These are phyloP conservation scores for Enteromius fasciolatus DNA, from an alignment of 2,797 vertebrate species.

Conservation along the genomic window DNA sequence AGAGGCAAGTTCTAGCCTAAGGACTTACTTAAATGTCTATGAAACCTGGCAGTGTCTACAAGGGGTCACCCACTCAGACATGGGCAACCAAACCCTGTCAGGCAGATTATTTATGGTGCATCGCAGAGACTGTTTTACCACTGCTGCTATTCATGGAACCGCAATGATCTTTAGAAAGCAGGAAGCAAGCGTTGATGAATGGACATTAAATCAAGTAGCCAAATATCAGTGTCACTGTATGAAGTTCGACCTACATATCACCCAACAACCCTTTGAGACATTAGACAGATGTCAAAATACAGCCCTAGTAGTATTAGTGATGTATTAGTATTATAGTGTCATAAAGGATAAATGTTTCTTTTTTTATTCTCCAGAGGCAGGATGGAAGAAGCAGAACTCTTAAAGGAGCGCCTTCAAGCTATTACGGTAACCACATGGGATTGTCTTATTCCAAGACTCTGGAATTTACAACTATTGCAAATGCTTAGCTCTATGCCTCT, in stretches of 20 bases:
- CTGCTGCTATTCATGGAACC: slow-evolving; percentile 43
- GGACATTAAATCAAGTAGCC: neutral
- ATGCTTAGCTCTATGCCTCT: neutral
- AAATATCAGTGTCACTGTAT: slow-evolving; percentile 34
- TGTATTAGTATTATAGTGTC: slow-evolving; percentile 6
- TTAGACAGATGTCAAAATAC: neutral
- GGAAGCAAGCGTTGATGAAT: slow-evolving; percentile 31
- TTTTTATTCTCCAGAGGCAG: slow-evolving; percentile 62
- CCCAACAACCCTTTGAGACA: neutral
- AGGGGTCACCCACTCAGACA: slow-evolving; percentile 30
- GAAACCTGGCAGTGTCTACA: slow-evolving; percentile 9
- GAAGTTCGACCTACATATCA: slow-evolving; percentile 17
- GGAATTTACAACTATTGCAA: neutral
- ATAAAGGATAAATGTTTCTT: slow-evolving; percentile 5
- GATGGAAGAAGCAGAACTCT: slow-evolving; percentile 92
- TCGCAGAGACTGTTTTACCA: slow-evolving; percentile 27
- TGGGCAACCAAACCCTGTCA: slow-evolving; percentile 42
- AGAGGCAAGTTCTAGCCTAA: slow-evolving; percentile 29
- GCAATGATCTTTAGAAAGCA: slow-evolving; percentile 36
- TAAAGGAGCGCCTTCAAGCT: slow-evolving; percentile 92
- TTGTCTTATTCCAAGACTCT: neutral
- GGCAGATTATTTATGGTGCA: slow-evolving; percentile 50
- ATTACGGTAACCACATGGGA: slow-evolving; percentile 85
- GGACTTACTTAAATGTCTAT: slow-evolving; percentile 25
- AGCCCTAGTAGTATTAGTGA: neutral